These are phyloP conservation scores for Lophotis ruficrista DNA, from an alignment of 2,113 vertebrate genomes.

Conservation along the genomic window DNA sequence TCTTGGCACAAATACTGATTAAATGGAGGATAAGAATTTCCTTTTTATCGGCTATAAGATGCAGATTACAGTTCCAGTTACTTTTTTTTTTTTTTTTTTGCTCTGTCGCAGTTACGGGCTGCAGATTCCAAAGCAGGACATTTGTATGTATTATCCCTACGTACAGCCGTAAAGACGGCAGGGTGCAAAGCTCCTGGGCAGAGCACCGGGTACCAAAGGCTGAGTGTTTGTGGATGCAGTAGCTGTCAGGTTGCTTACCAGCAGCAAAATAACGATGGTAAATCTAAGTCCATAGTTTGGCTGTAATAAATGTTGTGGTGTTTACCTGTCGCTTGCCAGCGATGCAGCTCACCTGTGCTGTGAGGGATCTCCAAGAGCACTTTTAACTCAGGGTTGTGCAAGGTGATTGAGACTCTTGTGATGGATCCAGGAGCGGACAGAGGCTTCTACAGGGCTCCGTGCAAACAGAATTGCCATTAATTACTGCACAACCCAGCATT, in stretches of 20 bases:
- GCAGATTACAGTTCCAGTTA: neutral
- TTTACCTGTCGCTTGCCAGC: accelerated
- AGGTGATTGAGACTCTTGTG: neutral
- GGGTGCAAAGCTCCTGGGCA: neutral
- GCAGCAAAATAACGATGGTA: neutral
- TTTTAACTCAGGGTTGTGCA: neutral
- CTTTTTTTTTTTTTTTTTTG: neutral
- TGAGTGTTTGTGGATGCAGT: no score
- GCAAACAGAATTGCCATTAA: neutral
- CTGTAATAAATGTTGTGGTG: neutral
- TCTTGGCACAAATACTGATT: neutral
- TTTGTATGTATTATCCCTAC: neutral
- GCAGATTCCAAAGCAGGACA: neutral
- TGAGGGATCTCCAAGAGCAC: neutral
- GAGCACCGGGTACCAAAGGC: neutral
- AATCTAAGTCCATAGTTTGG: accelerated
- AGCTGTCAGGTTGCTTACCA: neutral
- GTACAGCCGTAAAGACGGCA: neutral
- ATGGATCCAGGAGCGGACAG: accelerated
- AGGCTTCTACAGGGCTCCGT: neutral
- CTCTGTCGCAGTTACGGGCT: neutral
- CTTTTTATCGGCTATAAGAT: neutral
- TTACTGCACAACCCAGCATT: neutral
- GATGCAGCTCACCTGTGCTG: accelerated
- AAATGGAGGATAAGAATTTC: neutral